phyloP scores from a whole-genome alignment of 1,140 invertebrate species.

The Dryas iulia region DNA sequence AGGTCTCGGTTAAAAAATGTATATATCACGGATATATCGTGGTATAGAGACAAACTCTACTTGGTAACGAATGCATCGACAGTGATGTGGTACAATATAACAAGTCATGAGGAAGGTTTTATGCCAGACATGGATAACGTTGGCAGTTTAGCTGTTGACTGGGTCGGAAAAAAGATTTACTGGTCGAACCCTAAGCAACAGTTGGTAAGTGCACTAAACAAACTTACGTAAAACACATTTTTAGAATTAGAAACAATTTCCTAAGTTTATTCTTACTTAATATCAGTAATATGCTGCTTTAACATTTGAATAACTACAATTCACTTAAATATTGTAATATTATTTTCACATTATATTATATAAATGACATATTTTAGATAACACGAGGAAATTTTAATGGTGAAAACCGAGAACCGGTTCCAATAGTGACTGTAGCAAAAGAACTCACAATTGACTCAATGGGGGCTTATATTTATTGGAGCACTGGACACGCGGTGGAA shows the following conservation, averaged over 20 bases:
- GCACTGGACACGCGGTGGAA: constrained; percentile 90
- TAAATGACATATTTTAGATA: constrained; percentile 43
- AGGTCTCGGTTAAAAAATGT: constrained; percentile 58
- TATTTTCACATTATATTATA: background rate
- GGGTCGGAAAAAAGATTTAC: constrained; percentile 93
- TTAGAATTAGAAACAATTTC: no score
- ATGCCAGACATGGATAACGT: constrained; percentile 86
- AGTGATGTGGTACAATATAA: constrained; percentile 86
- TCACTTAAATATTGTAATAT: no score
- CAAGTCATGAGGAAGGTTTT: constrained; percentile 78
- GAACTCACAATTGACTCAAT: constrained; percentile 91
- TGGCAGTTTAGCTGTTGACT: constrained; percentile 91
- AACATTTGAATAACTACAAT: no score
- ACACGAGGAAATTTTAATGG: constrained; percentile 70
- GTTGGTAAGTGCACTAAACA: constrained; percentile 80
- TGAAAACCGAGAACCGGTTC: constrained; percentile 85
- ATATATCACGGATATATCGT: constrained; percentile 84
- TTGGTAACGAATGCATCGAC: constrained; percentile 88
- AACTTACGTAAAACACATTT: no score
- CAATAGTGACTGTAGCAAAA: constrained; percentile 88
- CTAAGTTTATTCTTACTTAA: no score
- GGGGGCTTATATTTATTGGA: constrained; percentile 93
- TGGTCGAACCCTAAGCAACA: constrained; percentile 94
- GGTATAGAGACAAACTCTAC: constrained; percentile 86
- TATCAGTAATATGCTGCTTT: no score